These are phyloP conservation scores for Spodoptera frugiperda DNA, from an alignment of 1,140 invertebrate species.

Conservation along the genomic window DNA sequence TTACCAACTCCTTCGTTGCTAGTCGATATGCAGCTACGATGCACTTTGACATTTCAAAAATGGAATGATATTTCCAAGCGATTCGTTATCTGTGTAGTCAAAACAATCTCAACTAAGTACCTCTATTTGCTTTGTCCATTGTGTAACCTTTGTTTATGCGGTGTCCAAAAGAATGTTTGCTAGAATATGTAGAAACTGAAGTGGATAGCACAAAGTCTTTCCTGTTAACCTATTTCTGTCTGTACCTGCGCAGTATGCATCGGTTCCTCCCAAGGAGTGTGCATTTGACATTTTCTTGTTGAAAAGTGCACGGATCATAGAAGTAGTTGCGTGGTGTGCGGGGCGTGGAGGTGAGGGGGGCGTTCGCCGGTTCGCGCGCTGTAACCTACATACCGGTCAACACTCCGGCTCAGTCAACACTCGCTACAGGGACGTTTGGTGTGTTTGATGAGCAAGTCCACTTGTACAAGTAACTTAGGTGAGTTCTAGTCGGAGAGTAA, in stretches of 20 bases:
- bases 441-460: constrained; percentile 69
- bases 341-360: constrained; percentile 51
- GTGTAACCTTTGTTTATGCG: constrained; percentile 30
- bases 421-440: constrained; percentile 84
- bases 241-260: constrained; percentile 52
- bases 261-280: constrained; percentile 66
- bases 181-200: constrained; percentile 24
- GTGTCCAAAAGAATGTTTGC: neutral
- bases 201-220: constrained; percentile 50
- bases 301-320: constrained; percentile 81
- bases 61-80: constrained; percentile 5
- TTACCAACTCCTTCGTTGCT: constrained; percentile 35
- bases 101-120: constrained; percentile 3
- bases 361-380: constrained; percentile 71
- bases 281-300: constrained; percentile 83
- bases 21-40: constrained; percentile 33
- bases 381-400: constrained; percentile 86
- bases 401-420: constrained; percentile 85
- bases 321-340: constrained; percentile 76
- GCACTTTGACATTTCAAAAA: constrained; percentile 48
- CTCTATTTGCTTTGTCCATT: neutral
- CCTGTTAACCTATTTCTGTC: constrained; percentile 74
- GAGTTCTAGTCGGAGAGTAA: neutral
- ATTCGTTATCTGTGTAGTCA: neutral
- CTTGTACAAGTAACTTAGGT: constrained; percentile 61